Evolutionary conservation across 1,140 invertebrate species (phyloP), one percentile per base, ranked within the genome.

Genomic region (Lithobius niger): DNA sequence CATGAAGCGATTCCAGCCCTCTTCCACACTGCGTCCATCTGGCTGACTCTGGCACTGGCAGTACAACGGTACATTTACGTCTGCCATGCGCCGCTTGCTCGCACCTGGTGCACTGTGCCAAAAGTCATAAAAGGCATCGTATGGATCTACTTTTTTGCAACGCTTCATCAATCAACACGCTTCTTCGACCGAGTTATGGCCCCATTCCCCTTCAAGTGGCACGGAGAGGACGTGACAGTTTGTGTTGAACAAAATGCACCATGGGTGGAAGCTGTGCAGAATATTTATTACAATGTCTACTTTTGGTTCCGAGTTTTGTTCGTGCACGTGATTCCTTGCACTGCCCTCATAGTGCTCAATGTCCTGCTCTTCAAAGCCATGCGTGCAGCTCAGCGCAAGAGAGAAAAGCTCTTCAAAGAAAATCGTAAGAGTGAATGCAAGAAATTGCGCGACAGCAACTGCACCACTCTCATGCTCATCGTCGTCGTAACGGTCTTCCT

Each of bases 381-480:
- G 78, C 73, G 82, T 47, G 75, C 82, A 59, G 90, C 90, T 0
- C 85, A 92, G 68, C 73, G 79, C 40, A 81, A 88, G 58, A 71
- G 88, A 18, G 81, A 85, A 63, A 79, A 83, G 65, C 74, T 92
- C 10, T 82, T 92, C 64, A 83, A 85, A 54, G 87, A 90, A 65
- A 89, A 87, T 67, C 77, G 84, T 55, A 87, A 84, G 65, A 84
- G 77, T 58, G 89, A 89, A 70, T 88, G 82, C 69, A 84, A 82
- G 67, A 85, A 83, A 63, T 71, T 86, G 48, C 75, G 83, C 27
- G 92, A 91, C 65, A 84, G 83, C 3, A 94, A 95, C 65, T 93
- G 88, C 65, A 95, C 90, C 1, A 94, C 89, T 0, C 68, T 94
- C 3, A 95, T 96, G 91, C 71, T 96, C 2, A 93, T 95, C n/a